Evolutionary conservation across 2,113 vertebrate genomes (phyloP).

Genomic region (Nannospalax galili): DNA sequence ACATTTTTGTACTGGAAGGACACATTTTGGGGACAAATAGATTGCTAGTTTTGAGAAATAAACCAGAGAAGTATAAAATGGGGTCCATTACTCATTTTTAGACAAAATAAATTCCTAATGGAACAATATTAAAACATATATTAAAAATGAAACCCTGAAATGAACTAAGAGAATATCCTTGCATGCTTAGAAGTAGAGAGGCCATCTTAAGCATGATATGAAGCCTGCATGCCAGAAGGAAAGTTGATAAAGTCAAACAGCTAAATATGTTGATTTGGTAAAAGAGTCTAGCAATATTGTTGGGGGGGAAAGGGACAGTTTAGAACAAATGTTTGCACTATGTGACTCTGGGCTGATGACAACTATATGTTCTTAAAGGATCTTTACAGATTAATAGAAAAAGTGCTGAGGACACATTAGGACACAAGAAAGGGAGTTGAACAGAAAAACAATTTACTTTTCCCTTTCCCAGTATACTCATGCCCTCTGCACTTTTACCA

Average conservation of each 20-base stretch:
- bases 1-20: neutral
- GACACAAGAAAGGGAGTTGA: neutral
- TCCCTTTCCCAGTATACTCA: neutral
- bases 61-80: neutral
- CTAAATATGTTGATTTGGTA: neutral
- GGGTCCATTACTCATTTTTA: neutral
- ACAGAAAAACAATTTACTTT: neutral
- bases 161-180: neutral
- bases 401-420: neutral
- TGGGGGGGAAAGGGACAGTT: neutral
- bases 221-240: neutral
- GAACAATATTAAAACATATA: neutral
- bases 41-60: neutral
- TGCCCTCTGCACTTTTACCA: neutral
- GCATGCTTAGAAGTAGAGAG: neutral
- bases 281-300: neutral
- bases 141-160: neutral
- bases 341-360: neutral
- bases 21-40: neutral
- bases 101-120: neutral
- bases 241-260: neutral
- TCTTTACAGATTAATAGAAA: neutral
- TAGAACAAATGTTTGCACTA: neutral
- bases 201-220: neutral
- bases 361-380: neutral